Conservation (phyloP, 2,888 invertebrate species). For the Acleris laterana region DNA sequence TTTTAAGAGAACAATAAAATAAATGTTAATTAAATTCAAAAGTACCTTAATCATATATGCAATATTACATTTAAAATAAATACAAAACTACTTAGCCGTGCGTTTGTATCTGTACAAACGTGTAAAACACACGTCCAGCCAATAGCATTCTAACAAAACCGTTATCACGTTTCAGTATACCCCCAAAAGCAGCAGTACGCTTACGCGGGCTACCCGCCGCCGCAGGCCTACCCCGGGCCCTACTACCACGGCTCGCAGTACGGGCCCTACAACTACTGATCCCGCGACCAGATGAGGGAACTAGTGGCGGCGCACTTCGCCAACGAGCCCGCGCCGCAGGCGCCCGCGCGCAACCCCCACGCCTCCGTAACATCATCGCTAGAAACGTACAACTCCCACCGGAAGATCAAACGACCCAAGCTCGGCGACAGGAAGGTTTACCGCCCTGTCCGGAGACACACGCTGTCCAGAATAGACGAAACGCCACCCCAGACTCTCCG, state of each 20-base stretch:
- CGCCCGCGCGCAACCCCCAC: slow-evolving; percentile 72
- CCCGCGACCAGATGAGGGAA: slow-evolving; percentile 82
- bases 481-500: slow-evolving; percentile 55
- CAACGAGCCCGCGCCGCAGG: slow-evolving; percentile 77
- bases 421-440: slow-evolving; percentile 71
- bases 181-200: slow-evolving; percentile 97
- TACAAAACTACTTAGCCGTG: too few species aligned
- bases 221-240: slow-evolving; percentile 93
- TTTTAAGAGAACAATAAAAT: background rate
- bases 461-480: slow-evolving; percentile 78
- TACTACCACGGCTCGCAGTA: slow-evolving; percentile 97
- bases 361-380: slow-evolving; percentile 54
- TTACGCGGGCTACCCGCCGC: slow-evolving; percentile 94
- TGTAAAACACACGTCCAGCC: background rate
- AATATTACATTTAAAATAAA: too few species aligned
- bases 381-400: slow-evolving; percentile 78
- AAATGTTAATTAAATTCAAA: too few species aligned
- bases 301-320: slow-evolving; percentile 75
- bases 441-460: slow-evolving; percentile 66
- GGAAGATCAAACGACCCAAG: slow-evolving; percentile 61
- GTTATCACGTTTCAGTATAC: slow-evolving; percentile 87
- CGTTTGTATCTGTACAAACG: too few species aligned
- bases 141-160: slow-evolving; percentile 3
- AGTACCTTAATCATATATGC: too few species aligned
- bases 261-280: slow-evolving; percentile 96